phyloP scores from a whole-genome alignment of 2,797 vertebrate species.

The Schizothorax lantsangensis region DNA sequence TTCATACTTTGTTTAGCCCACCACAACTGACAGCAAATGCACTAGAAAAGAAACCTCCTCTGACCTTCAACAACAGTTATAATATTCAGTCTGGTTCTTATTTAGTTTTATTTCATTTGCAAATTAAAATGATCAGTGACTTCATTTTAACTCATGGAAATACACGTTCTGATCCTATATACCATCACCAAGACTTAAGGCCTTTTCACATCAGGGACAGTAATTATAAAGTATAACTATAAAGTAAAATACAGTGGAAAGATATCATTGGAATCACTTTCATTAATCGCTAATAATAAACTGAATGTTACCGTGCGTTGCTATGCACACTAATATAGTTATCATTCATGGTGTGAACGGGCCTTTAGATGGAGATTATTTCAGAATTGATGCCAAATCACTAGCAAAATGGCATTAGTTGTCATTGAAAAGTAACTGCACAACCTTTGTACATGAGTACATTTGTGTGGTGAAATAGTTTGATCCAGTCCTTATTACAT shows the following conservation, averaged over 20 bases:
- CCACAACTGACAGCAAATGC: background rate
- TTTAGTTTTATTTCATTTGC: background rate
- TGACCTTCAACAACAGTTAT: background rate
- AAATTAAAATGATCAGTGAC: background rate
- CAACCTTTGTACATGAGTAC: conserved; percentile 67
- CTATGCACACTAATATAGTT: background rate
- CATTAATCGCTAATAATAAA: background rate
- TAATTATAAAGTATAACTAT: too few species aligned
- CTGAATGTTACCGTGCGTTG: background rate
- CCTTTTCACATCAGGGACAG: too few species aligned
- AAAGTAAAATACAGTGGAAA: background rate
- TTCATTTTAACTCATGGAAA: too few species aligned
- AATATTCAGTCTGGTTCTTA: background rate
- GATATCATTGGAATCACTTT: background rate
- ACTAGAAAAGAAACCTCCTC: background rate
- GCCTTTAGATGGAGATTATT: conserved; percentile 66
- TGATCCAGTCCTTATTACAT: conserved; percentile 44
- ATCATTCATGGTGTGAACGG: conserved; percentile 13
- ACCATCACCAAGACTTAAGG: too few species aligned
- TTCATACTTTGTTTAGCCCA: background rate
- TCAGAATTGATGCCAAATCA: conserved; percentile 67
- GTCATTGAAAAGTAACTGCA: conserved; percentile 68
- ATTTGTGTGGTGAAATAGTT: conserved; percentile 60
- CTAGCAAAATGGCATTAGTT: conserved; percentile 66
- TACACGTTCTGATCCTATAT: too few species aligned